phyloP scores from a whole-genome alignment of 2,888 invertebrate genomes.

The Acleris holmiana region DNA sequence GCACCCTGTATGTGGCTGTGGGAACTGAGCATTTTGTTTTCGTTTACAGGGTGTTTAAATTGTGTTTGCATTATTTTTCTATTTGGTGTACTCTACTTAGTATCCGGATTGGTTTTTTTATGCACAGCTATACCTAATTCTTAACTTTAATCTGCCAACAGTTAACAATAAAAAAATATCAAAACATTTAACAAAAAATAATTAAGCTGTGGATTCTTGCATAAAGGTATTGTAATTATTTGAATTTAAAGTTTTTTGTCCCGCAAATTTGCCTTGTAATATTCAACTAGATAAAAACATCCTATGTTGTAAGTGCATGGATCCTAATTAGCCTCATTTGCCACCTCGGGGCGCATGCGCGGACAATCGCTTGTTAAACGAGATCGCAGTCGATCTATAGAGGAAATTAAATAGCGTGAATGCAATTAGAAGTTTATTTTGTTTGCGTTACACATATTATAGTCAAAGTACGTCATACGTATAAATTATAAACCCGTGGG shows the following conservation, averaged over 20 bases:
- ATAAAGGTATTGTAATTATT: not conserved
- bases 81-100: not conserved
- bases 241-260: not conserved
- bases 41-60: conserved; percentile 56
- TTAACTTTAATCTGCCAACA: too few species aligned
- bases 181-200: too few species aligned
- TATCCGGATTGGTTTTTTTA: too few species aligned
- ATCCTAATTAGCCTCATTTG: conserved; percentile 75
- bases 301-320: conserved; percentile 60
- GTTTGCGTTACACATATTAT: too few species aligned
- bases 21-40: conserved; percentile 72
- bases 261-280: not conserved
- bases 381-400: conserved; percentile 25
- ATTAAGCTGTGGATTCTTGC: too few species aligned
- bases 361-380: conserved; percentile 58
- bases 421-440: not conserved
- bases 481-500: too few species aligned
- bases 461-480: too few species aligned
- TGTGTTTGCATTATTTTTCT: not conserved
- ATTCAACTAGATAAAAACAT: conserved; percentile 38
- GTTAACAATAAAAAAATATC: too few species aligned
- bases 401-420: conserved; percentile 3
- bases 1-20: conserved; percentile 78
- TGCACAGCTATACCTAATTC: too few species aligned
- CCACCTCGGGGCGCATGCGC: conserved; percentile 67